These are phyloP conservation scores for Agrochola macilenta DNA, from an alignment of 2,888 invertebrate species.

Conservation along the genomic window DNA sequence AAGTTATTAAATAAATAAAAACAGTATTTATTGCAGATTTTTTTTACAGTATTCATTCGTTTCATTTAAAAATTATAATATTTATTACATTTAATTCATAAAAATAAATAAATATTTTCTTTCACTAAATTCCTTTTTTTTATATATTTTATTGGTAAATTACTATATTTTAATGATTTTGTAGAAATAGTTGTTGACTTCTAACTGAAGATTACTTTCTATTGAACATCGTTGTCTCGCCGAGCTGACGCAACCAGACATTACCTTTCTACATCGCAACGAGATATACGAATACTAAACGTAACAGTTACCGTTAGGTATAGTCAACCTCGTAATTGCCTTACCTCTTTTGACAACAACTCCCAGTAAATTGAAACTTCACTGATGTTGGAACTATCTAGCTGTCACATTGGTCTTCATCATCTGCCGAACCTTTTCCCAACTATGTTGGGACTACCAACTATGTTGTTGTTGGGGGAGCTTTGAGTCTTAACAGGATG, in stretches of 20 bases:
- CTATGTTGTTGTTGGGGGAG: too few species aligned
- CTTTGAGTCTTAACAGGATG: too few species aligned
- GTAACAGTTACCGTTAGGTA: conserved; percentile 12
- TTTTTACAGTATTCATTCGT: too few species aligned
- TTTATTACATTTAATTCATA: too few species aligned
- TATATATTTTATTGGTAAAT: background rate
- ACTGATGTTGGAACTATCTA: background rate
- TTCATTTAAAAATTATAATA: too few species aligned
- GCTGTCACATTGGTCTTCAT: too few species aligned
- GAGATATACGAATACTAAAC: conserved; percentile 23
- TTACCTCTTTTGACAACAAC: background rate
- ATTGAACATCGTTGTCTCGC: conserved; percentile 33
- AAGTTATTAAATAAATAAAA: too few species aligned
- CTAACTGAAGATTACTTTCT: conserved; percentile 45
- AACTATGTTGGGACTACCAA: too few species aligned
- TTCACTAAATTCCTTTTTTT: too few species aligned
- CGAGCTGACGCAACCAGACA: conserved; percentile 41
- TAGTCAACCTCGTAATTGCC: background rate
- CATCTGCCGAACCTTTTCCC: too few species aligned
- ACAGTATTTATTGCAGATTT: too few species aligned
- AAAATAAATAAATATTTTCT: too few species aligned
- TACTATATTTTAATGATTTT: conserved; percentile 2
- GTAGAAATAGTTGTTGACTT: conserved; percentile 23
- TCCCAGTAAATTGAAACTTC: background rate
- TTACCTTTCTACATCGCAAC: conserved; percentile 37